These are phyloP conservation scores for Pipistrellus kuhlii DNA, from an alignment of 2,797 vertebrate genomes.

Conservation along the genomic window DNA sequence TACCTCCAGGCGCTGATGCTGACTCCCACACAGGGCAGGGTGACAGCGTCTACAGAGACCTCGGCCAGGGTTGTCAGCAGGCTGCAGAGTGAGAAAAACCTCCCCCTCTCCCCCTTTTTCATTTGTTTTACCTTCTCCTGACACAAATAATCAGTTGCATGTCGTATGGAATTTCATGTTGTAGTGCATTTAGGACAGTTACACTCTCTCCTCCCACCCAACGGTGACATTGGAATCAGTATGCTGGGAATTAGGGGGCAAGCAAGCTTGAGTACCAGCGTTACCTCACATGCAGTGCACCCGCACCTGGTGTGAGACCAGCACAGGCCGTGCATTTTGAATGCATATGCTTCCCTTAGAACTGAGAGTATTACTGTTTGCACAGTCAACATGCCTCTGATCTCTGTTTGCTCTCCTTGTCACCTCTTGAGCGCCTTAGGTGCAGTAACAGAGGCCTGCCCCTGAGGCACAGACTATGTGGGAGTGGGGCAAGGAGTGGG, in stretches of 20 bases:
- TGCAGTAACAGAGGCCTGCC: neutral
- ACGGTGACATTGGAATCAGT: neutral
- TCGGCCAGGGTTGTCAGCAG: neutral
- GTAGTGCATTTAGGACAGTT: fast-evolving
- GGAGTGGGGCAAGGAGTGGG: fast-evolving
- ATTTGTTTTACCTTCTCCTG: neutral
- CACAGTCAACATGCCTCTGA: too few species aligned
- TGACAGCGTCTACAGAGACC: too few species aligned
- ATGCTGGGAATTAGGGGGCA: neutral
- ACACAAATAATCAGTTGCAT: neutral
- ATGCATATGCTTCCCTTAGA: too few species aligned
- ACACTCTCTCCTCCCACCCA: neutral
- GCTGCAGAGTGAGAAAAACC: neutral
- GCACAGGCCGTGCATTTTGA: neutral
- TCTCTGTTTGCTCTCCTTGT: too few species aligned
- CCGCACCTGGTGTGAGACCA: fast-evolving
- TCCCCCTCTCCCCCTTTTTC: neutral
- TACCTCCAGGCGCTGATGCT: neutral
- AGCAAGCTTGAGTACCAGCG: neutral
- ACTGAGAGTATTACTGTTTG: too few species aligned
- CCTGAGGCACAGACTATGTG: fast-evolving
- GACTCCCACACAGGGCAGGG: neutral
- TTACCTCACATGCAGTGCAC: fast-evolving
- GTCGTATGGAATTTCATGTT: neutral
- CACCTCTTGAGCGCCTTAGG: neutral